Evolutionary conservation across 2,888 invertebrate species (phyloP), one percentile per base, ranked within the genome.

Genomic region (Tethea ocularis): DNA sequence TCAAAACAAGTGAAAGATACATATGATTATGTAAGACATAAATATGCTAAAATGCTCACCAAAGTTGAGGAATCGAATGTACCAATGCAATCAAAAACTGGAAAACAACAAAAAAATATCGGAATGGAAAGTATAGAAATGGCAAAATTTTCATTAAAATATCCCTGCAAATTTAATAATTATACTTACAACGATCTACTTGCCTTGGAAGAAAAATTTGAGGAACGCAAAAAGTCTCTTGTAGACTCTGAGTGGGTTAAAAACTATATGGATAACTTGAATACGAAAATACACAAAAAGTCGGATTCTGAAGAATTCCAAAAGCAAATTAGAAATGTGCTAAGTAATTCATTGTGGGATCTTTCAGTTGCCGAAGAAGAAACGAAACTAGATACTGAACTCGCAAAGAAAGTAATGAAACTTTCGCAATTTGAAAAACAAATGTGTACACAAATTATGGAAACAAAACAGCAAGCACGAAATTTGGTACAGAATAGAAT

Each of bases 341-440:
- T 95, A 0, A 83, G 94, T 67, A 77, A 77, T 41, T 83, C 93
- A 7, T 70, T 95, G 55, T 95, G 95, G 95, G 89, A 94, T 54
- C 83, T 87, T 64, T 84, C 94, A 24, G 77, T 93, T 51, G 82
- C 83, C 22, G 91, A 94, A 73, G 94, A 95, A 80, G 94, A 94
- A 72, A 77, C 79, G 11, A 88, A 89, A 64, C 81, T 93, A 26
- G 94, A 95, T 64, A 83, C 84, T 52, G 85, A 90, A 15, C 83
- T 95, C 13, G 92, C 94, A 0, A 89, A 89, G 59, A 94, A 94
- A 69, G 90, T 95, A 5, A 81, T 95, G 78, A 94, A 94, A 71
- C 91, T 95, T 62, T 95, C 95, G 0, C 88, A 93, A 52, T 95
- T 94, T 78, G 96, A 96, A 74, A 95, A 95, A 77, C 94, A 94